Base-by-base conservation (phyloP, 2,888 invertebrate genomes). In the Hesperia comma region DNA sequence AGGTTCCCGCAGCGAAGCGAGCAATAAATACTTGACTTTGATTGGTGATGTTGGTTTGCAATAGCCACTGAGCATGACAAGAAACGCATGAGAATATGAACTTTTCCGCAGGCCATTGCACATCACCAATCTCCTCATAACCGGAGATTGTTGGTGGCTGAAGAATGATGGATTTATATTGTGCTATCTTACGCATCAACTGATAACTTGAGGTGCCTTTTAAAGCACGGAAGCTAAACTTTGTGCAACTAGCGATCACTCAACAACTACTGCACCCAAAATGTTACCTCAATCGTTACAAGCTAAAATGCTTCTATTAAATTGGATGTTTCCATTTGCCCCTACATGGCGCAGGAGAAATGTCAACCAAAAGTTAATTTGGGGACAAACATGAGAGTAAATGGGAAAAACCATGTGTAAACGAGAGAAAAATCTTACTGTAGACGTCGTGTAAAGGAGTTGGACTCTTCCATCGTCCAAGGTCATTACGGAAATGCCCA, bases 401-500 rank as follows among this genome's bases (percentile, higher is more conserved):
- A 26, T 26, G 26, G 5, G 3, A 26, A 26, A 26, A 26, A 26
- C 26, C 26, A 37, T 37, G 12, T 37, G 10, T 12, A 12, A 10
- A 37, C 1, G 26, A 26, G 26, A 26, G 26, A 26, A 26, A 26
- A 26, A 10, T 12, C 63, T 94, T 93, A 98, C 98, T 90, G 97
- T 95, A 74, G 96, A 95, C 79, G 96, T 96, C 56, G 97, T 96
- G 85, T 99, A 99, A 62, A 98, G 94, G 67, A 99, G 94, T 85
- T 99, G 98, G 69, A 99, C 96, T 71, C 98, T 93, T 57, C 99
- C 99, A 84, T 99, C 98, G 15, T 95, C 94, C 82, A 98, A 93
- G 0, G 97, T 97, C 70, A 98, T 94, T 76, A 99, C 96, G 67
- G 97, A 96, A 79, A 99, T 99, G 70, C 99, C 99, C 98, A 99